Evolutionary conservation across 2,797 vertebrate species (phyloP), one percentile per base, ranked within the genome.

Genomic region (Nyctibius grandis): DNA sequence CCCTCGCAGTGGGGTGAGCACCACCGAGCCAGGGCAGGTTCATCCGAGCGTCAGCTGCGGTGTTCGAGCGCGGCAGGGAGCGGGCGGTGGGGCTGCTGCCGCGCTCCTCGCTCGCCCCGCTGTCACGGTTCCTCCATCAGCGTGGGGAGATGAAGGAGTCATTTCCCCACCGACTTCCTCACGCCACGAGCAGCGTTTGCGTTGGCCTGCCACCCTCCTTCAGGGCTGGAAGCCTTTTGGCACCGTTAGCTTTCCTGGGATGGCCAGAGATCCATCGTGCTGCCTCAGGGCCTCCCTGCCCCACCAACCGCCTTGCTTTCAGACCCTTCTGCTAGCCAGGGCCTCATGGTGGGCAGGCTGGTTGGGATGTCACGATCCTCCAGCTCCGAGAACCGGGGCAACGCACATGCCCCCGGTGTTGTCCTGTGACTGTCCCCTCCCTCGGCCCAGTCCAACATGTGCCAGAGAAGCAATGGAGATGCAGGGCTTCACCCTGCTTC

Each of bases 141-240:
- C 18, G 1, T 1, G 11, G 26, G 38, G 20, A 60, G 42, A 12
- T 3, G 8, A 2, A 42, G 16, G 13, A 50, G 28, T 19, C 36
- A 13, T 11, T 67, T 73, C 67, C 47, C 17, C 29, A 26, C 36
- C 22, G 18, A 7, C 67, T 67, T 67, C 60, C 53, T 67, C 33
- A 8, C 0, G 0, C 22, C 42, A 8, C 1, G 2, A 42, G 13
- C 1, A 0, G 26, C 1, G 0, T 42, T n/a, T 9, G 11, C 4
- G 0, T 21, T 10, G 48, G 21, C 22, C 12, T 19, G 1, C 13
- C 15, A 2, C 50, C 29, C 12, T 23, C n/a, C 12, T 17, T 11
- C 16, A 4, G 42, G 31, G 12, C 34, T 59, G 45, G 73, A 59
- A 59, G 18, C 34, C 40, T 29, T 44, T 44, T 22, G 40, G 19